Evolutionary conservation across 2,797 vertebrate genomes (phyloP).

Genomic region (Catostomus latipinnis): DNA sequence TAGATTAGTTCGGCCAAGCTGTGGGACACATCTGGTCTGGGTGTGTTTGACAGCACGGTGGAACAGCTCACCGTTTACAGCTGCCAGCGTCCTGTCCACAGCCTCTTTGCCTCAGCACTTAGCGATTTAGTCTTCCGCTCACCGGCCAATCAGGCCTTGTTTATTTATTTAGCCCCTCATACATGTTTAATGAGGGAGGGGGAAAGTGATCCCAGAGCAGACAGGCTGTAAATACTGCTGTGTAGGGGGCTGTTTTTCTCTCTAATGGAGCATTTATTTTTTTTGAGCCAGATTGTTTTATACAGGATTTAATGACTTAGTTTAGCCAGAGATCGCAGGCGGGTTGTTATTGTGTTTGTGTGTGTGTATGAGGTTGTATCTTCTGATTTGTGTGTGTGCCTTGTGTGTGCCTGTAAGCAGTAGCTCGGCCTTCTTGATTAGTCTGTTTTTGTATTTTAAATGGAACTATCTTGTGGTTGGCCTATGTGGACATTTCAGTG

Average conservation of each 20-base stretch:
- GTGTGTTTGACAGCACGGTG: not conserved
- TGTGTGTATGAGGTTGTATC: slow-evolving; percentile 5
- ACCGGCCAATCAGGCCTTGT: slow-evolving; percentile 42
- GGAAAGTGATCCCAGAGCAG: slow-evolving; percentile 52
- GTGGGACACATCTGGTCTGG: slow-evolving; percentile 3
- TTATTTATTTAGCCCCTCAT: slow-evolving; percentile 62
- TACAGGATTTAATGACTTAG: slow-evolving; percentile 56
- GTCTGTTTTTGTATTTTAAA: slow-evolving; percentile 14
- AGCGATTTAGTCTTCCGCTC: slow-evolving; percentile 37
- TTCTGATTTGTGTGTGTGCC: slow-evolving; percentile 8
- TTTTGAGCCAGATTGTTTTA: slow-evolving; percentile 47
- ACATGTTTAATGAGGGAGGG: slow-evolving; percentile 59
- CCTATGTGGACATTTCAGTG: not conserved
- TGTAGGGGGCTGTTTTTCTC: slow-evolving; percentile 45
- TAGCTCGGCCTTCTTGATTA: slow-evolving; percentile 19
- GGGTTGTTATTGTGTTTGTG: slow-evolving; percentile 10
- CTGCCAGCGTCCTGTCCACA: slow-evolving; percentile 26
- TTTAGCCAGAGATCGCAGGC: slow-evolving; percentile 47
- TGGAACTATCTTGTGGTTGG: not conserved
- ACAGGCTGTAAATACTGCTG: slow-evolving; percentile 44
- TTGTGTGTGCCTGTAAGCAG: slow-evolving; percentile 25
- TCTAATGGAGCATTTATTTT: slow-evolving; percentile 34
- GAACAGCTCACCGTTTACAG: not conserved
- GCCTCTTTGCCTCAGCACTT: slow-evolving; percentile 38
- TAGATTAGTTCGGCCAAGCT: slow-evolving; percentile 18